Evolutionary conservation across 2,888 invertebrate species (phyloP).

Genomic region (Alcis repandata): DNA sequence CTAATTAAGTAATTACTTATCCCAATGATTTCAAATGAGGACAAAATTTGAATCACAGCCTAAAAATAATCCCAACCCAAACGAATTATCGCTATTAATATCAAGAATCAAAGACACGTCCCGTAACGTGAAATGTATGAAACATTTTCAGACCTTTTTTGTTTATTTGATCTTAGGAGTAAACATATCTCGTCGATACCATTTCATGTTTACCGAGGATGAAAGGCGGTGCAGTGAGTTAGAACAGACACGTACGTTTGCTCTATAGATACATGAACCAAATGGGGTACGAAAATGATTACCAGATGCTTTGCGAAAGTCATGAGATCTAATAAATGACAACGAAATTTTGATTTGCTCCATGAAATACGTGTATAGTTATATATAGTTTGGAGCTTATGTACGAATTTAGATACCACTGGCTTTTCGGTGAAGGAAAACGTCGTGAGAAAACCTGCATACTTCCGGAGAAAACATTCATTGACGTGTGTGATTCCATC

Average conservation of each 20-base stretch:
- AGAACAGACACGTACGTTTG: neutral
- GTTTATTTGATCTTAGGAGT: conserved; percentile 20
- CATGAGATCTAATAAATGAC: no score
- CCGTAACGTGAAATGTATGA: conserved; percentile 7
- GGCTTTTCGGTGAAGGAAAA: no score
- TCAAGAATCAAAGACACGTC: neutral
- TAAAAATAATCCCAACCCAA: neutral
- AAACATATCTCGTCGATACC: conserved; percentile 20
- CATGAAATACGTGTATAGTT: no score
- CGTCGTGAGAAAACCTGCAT: no score
- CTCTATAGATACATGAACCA: neutral
- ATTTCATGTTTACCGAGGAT: conserved; percentile 19
- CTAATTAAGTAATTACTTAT: no score
- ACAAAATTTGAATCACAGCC: neutral
- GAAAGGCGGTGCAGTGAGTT: conserved; percentile 9
- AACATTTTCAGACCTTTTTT: conserved; percentile 10
- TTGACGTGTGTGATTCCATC: no score
- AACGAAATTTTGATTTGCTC: no score
- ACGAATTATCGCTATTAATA: neutral
- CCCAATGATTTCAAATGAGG: neutral
- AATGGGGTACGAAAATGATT: neutral
- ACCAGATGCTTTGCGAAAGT: neutral
- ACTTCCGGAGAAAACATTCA: no score
- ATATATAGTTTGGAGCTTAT: no score
- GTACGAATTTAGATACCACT: no score